Percentiles rank a stretch among this genome's conserved stretches.
These are phyloP conservation scores for Ondatra zibethicus DNA, from an alignment of 2,113 vertebrate species.

Conservation along the genomic window DNA sequence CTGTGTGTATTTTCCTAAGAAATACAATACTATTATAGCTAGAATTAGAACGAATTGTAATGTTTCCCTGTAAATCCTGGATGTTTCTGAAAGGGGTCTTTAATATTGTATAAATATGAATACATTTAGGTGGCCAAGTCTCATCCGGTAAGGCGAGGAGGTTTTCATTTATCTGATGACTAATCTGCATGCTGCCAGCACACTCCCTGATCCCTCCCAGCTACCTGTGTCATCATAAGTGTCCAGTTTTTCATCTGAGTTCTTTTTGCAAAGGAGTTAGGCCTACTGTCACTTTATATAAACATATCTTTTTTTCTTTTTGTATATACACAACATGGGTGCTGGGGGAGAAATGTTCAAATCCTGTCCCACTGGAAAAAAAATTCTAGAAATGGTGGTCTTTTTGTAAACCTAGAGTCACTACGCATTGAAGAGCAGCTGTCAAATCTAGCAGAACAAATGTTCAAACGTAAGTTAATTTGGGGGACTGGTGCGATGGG, in stretches of 20 bases:
- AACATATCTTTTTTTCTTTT: not conserved
- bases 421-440: not conserved
- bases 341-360: not conserved
- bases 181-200: constrained; percentile 48
- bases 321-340: no score
- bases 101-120: constrained; percentile 17
- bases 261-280: constrained; percentile 65
- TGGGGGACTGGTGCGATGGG: not conserved
- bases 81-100: constrained; percentile 48
- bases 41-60: constrained; percentile 34
- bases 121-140: constrained; percentile 16
- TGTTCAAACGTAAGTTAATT: not conserved
- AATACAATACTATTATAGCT: constrained; percentile 2
- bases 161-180: constrained; percentile 63
- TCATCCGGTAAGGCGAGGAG: constrained; percentile 22
- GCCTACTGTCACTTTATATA: not conserved
- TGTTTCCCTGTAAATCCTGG: not conserved
- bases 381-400: constrained; percentile 19
- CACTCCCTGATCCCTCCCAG: constrained; percentile 61
- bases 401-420: constrained; percentile 31
- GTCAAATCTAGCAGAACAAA: constrained; percentile 31
- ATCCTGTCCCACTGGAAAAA: constrained; percentile 41
- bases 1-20: not conserved
- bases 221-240: constrained; percentile 51
- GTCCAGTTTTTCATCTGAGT: constrained; percentile 62